Evolutionary conservation across 2,888 invertebrate species (phyloP).

Genomic region (Mesopsocus fuscifrons): DNA sequence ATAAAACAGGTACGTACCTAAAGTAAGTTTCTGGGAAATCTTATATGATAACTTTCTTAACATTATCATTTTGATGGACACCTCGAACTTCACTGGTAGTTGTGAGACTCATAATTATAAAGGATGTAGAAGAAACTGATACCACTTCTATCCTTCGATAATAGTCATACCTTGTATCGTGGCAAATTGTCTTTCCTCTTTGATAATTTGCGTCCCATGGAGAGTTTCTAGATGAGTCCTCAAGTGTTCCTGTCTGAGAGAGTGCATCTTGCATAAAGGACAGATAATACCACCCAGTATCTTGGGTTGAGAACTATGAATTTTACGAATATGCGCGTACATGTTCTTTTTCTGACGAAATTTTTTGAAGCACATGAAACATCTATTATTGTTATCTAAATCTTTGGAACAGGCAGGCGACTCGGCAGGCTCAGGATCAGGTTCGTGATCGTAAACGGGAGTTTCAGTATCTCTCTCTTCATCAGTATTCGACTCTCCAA

Average conservation of each 20-base stretch:
- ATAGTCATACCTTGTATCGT: too few species aligned
- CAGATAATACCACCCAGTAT: conserved; percentile 5
- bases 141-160: too few species aligned
- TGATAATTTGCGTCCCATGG: neutral
- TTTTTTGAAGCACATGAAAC: conserved; percentile 4
- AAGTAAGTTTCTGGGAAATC: too few species aligned
- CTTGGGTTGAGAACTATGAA: conserved; percentile 5
- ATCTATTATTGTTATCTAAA: neutral
- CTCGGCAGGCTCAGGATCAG: conserved; percentile 3
- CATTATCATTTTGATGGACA: neutral
- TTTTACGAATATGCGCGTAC: conserved; percentile 8
- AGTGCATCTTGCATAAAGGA: conserved; percentile 2
- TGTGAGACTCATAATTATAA: neutral
- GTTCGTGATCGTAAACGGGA: conserved; percentile 8
- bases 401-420: neutral
- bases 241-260: conserved; percentile 4
- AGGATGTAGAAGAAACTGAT: too few species aligned
- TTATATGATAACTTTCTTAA: too few species aligned
- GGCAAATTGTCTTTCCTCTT: conserved; percentile 4
- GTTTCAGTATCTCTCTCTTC: neutral
- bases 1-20: too few species aligned
- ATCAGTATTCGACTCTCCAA: neutral
- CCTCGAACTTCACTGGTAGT: too few species aligned
- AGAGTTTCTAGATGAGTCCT: conserved; percentile 2
- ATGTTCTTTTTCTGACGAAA: conserved; percentile 7